Evolutionary conservation across 2,888 invertebrate species (phyloP).

Genomic region (Coelogynopora nodosa): DNA sequence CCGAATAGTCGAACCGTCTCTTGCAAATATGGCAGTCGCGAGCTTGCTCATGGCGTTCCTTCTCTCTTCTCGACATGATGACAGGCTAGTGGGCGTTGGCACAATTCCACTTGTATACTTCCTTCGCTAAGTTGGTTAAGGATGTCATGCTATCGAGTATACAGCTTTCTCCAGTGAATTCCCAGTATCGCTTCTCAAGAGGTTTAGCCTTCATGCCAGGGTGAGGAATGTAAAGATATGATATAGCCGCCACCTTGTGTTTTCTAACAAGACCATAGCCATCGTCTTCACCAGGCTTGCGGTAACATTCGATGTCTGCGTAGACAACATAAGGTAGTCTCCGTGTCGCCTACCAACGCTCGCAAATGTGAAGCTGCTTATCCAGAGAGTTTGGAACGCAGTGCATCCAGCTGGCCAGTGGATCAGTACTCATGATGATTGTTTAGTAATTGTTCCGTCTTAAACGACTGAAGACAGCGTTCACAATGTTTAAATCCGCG

Average conservation of each 20-base stretch:
- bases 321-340: not conserved
- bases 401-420: not conserved
- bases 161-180: not conserved
- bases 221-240: not conserved
- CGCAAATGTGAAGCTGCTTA: not conserved
- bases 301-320: not conserved
- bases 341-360: not conserved
- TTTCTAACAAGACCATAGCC: too few species aligned
- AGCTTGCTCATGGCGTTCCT: not conserved
- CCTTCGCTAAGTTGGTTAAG: not conserved
- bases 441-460: not conserved
- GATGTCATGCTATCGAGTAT: not conserved
- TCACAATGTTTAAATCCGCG: not conserved
- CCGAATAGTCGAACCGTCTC: not conserved
- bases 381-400: not conserved
- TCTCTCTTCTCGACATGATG: not conserved
- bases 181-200: not conserved
- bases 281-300: not conserved
- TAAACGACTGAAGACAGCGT: not conserved
- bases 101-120: not conserved
- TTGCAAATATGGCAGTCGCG: not conserved
- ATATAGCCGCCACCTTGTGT: not conserved
- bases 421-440: too few species aligned
- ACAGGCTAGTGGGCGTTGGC: not conserved
- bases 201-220: not conserved